A percentile compares a stretch with the other conserved stretches of the same genome.
Conservation (phyloP, 2,113 vertebrate genomes). For the Thermophis baileyi region DNA sequence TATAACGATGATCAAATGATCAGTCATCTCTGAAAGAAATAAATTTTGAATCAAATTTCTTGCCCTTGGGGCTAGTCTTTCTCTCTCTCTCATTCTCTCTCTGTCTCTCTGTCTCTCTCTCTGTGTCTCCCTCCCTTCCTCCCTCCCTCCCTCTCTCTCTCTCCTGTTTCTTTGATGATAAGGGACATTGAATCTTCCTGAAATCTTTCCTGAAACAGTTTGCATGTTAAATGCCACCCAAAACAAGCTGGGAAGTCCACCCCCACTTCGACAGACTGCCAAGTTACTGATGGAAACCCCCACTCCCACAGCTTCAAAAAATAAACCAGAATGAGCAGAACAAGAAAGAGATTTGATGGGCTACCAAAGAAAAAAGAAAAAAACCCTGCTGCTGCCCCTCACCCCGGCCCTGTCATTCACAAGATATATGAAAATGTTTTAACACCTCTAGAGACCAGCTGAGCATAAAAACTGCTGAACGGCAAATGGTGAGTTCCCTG, state of each 20-base stretch:
- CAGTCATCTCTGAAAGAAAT: background rate
- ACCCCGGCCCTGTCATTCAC: conserved; percentile 19
- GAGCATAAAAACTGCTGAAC: conserved; percentile 36
- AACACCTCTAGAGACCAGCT: background rate
- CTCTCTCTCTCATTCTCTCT: too few species aligned
- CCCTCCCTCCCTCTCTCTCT: too few species aligned
- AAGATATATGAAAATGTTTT: conserved; percentile 48
- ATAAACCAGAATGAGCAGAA: background rate
- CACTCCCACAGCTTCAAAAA: background rate
- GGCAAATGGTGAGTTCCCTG: conserved; percentile 31
- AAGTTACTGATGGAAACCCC: background rate
- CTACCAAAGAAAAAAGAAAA: background rate
- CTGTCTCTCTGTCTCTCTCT: too few species aligned
- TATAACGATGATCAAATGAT: background rate
- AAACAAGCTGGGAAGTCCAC: fast-evolving
- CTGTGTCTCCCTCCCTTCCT: too few species aligned
- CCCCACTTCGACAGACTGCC: background rate
- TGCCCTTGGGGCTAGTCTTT: background rate
- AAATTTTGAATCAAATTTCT: conserved; percentile 15
- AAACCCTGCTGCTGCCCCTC: background rate
- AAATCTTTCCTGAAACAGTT: background rate
- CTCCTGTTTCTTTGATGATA: background rate
- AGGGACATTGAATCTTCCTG: background rate
- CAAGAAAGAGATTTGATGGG: background rate
- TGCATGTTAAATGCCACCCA: background rate